Percentiles rank a stretch among this genome's conserved stretches.
phyloP scores from a whole-genome alignment of 2,888 invertebrate genomes.

The Amorpha juglandis region DNA sequence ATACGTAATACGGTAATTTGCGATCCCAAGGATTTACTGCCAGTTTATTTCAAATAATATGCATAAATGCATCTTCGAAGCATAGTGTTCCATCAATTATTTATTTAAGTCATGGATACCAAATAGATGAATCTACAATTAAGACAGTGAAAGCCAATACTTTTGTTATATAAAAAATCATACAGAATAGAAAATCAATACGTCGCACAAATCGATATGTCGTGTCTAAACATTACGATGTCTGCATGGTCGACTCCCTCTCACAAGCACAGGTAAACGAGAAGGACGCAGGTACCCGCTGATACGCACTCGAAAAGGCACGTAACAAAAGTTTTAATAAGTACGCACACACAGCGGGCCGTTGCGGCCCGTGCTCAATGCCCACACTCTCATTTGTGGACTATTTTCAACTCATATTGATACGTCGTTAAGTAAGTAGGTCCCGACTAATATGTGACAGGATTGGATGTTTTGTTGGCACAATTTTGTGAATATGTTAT shows the following conservation, averaged over 20 bases:
- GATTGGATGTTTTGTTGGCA: not conserved
- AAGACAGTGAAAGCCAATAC: too few relatives aligned
- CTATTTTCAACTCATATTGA: constrained; percentile 28
- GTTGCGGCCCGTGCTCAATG: constrained; percentile 53
- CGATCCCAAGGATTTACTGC: too few relatives aligned
- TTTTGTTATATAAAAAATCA: not conserved
- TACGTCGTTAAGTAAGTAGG: too few relatives aligned
- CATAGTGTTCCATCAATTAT: too few relatives aligned
- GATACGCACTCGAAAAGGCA: constrained; percentile 52
- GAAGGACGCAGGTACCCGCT: constrained; percentile 75
- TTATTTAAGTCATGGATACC: too few relatives aligned
- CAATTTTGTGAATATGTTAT: not conserved
- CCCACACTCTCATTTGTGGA: constrained; percentile 30
- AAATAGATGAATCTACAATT: too few relatives aligned
- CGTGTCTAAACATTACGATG: constrained; percentile 50
- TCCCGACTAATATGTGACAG: too few relatives aligned
- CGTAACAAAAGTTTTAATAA: constrained; percentile 76
- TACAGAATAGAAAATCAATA: not conserved
- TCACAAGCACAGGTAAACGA: constrained; percentile 73
- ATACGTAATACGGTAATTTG: too few relatives aligned
- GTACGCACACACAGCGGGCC: constrained; percentile 42
- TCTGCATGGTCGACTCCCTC: constrained; percentile 56
- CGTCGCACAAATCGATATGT: constrained; percentile 16
- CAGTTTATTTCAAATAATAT: too few relatives aligned
- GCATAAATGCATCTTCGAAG: too few relatives aligned